Conservation (phyloP, 2,888 invertebrate genomes). For the Thysanoteuthis rhombus region DNA sequence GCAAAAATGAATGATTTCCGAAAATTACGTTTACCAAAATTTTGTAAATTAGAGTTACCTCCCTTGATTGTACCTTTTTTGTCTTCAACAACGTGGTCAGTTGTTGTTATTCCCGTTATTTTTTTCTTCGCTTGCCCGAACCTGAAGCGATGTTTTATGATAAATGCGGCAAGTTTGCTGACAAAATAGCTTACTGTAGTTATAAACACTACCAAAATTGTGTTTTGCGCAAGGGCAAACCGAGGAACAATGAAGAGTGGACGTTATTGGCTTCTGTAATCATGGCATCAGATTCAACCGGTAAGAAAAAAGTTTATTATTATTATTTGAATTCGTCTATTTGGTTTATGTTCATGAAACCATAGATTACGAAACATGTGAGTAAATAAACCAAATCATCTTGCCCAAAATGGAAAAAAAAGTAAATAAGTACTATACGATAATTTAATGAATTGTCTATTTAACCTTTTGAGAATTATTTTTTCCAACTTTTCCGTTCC, state of each 20-base stretch:
- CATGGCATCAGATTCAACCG: constrained; percentile 35
- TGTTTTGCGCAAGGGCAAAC: constrained; percentile 78
- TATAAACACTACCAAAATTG: constrained; percentile 39
- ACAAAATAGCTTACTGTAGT: constrained; percentile 40
- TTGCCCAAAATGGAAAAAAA: too few species aligned
- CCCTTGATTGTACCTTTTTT: not conserved
- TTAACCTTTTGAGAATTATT: too few species aligned
- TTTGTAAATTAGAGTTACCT: not conserved
- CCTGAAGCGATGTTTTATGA: not conserved
- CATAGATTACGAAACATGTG: too few species aligned
- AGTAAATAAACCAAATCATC: too few species aligned
- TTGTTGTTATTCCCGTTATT: not conserved
- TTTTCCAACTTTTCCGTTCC: too few species aligned
- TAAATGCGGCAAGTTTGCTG: constrained; percentile 39
- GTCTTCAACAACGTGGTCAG: not conserved
- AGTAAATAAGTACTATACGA: too few species aligned
- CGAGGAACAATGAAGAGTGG: constrained; percentile 78
- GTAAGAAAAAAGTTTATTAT: not conserved
- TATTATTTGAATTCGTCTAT: not conserved
- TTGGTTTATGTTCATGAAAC: not conserved
- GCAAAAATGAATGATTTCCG: too few species aligned
- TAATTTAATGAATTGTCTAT: too few species aligned
- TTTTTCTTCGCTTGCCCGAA: not conserved
- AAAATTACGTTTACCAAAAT: too few species aligned
- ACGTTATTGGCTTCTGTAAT: constrained; percentile 83